Evolutionary conservation across 2,113 vertebrate species (phyloP), one percentile per base, ranked within the genome.

Genomic region (Oreochromis tanganicae): DNA sequence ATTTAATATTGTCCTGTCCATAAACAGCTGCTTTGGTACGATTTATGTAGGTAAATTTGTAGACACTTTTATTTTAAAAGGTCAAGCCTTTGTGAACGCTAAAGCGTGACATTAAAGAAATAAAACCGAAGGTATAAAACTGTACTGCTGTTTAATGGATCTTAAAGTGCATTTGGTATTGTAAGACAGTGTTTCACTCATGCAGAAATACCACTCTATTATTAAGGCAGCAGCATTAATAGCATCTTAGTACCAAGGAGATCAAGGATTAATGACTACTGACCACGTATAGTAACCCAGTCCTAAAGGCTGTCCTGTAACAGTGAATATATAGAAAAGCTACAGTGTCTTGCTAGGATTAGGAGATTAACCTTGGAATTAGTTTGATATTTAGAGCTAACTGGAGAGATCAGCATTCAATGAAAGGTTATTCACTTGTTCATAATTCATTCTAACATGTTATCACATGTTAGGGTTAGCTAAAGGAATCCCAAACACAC

Each of bases 351-450:
- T 73, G 24, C 71, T 75, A 48, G 43, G 24, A 32, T 50, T 32
- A 12, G 43, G 71, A 50, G 71, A 78, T 50, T 50, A 50, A 50
- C 43, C 27, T 32, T 50, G 9, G 46, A 78, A 29, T 50, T 12
- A 78, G 0, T 50, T 75, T 8, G 43, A 75, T 29, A 50, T 78
- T 78, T 78, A 27, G 4, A 50, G 16, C 7, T 16, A 75, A 75
- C 1, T 75, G 16, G 16, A 78, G 6, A 78, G 43, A 12, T 29
- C 27, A 10, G 4, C 1, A 50, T 19, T 78, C 16, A 0, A 7
- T 48, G 14, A 48, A 48, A 29, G 41, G 43, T 75, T 17, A 50
- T 78, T 21, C 34, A 38, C 6, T 66, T 8, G 61, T 21, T 66
- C 6, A 21, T 66, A 38, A 66, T 66, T 68, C 16, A 78, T 19